Conservation (phyloP, 2,797 vertebrate genomes). For the Erpetoichthys calabaricus region DNA sequence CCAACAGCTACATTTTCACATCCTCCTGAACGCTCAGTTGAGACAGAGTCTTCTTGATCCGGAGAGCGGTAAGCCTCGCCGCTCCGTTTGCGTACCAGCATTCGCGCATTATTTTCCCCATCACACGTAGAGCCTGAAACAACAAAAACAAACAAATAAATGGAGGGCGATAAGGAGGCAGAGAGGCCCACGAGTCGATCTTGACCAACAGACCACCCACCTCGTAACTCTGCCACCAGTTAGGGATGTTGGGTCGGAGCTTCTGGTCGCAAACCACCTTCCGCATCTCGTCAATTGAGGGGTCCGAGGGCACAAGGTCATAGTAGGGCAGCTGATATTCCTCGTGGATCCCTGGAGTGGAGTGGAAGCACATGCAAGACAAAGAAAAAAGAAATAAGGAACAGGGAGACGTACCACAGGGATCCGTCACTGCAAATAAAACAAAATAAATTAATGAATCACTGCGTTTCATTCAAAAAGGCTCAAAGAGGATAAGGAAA, state of each 20-base stretch:
- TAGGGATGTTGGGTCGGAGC: conserved; percentile 84
- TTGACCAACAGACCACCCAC: conserved; percentile 29
- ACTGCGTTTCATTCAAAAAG: not conserved
- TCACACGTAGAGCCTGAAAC: conserved; percentile 75
- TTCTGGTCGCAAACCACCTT: conserved; percentile 97
- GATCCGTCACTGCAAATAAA: too few species aligned
- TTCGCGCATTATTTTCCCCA: conserved; percentile 99
- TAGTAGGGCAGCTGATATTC: conserved; percentile 97
- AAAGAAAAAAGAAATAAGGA: not conserved
- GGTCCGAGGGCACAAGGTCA: conserved; percentile 91
- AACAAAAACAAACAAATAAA: not conserved
- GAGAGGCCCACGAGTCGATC: not conserved
- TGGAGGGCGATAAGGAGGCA: not conserved
- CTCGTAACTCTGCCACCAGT: conserved; percentile 98
- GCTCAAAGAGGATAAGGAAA: not conserved
- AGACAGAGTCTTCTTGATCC: conserved; percentile 96
- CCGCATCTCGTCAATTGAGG: conserved; percentile 97
- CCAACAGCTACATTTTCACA: conserved; percentile 73
- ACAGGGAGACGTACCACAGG: too few species aligned
- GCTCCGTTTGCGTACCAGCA: conserved; percentile 96
- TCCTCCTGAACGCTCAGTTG: conserved; percentile 96
- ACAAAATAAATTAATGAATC: not conserved
- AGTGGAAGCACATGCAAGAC: not conserved
- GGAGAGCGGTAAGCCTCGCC: conserved; percentile 81
- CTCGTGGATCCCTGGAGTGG: conserved; percentile 74